Conservation (phyloP, 2,797 vertebrate species). For the Chaenodraco wilsoni region DNA sequence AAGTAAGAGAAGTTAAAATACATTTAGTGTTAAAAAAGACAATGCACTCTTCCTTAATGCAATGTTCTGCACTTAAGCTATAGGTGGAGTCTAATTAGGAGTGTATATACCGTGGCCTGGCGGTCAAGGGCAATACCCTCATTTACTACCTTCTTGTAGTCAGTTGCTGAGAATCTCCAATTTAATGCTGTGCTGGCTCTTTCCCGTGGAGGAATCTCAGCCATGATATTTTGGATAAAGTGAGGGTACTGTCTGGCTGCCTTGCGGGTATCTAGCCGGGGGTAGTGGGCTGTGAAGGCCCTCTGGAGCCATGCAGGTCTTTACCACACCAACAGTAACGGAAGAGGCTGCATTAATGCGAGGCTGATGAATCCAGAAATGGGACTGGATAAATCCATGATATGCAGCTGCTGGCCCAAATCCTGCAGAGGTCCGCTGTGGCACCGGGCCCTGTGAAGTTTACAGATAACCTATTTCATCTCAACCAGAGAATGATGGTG, state of each 20-base stretch:
- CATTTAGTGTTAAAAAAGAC: slow-evolving; percentile 74
- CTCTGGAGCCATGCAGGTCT: slow-evolving; percentile 60
- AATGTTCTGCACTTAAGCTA: slow-evolving; percentile 73
- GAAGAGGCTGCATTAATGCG: slow-evolving; percentile 55
- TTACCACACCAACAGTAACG: slow-evolving; percentile 59
- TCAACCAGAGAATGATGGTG: slow-evolving; percentile 49
- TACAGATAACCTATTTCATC: slow-evolving; percentile 57
- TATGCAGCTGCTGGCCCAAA: slow-evolving; percentile 60
- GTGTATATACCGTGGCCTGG: slow-evolving; percentile 35
- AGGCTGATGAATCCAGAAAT: slow-evolving; percentile 66
- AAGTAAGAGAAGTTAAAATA: slow-evolving; percentile 80
- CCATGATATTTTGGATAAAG: slow-evolving; percentile 70
- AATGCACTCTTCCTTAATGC: slow-evolving; percentile 71
- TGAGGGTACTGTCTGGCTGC: slow-evolving; percentile 59
- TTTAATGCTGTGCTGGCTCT: slow-evolving; percentile 74
- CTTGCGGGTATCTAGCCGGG: slow-evolving; percentile 63
- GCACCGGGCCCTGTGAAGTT: slow-evolving; percentile 49
- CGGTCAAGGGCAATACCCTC: slow-evolving; percentile 46
- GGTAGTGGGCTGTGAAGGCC: slow-evolving; percentile 68
- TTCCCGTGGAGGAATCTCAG: slow-evolving; percentile 60
- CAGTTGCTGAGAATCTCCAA: slow-evolving; percentile 69
- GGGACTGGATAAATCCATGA: slow-evolving; percentile 63
- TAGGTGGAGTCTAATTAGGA: slow-evolving; percentile 48
- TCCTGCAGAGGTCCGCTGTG: slow-evolving; percentile 43
- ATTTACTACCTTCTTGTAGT: slow-evolving; percentile 53